Percentiles rank a stretch among this genome's conserved stretches.
Evolutionary conservation across 2,113 vertebrate species (phyloP).

Genomic region (Anolis carolinensis): DNA sequence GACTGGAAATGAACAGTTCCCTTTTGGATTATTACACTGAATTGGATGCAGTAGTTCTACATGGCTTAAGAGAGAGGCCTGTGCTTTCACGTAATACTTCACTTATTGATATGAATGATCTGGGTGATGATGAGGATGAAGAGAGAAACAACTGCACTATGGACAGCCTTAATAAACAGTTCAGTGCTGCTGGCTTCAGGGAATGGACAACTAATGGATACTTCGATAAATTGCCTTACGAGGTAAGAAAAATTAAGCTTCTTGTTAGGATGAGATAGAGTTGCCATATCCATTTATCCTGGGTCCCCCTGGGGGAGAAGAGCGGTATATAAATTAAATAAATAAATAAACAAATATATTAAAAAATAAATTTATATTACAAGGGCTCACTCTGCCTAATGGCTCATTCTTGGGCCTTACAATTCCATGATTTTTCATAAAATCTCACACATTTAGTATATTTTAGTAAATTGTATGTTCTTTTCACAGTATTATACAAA

Average conservation of each 20-base stretch:
- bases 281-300: background rate
- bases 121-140: slow-evolving; percentile 90
- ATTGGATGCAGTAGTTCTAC: slow-evolving; percentile 93
- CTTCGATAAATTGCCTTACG: slow-evolving; percentile 97
- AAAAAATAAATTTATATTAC: too few species aligned
- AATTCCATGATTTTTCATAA: background rate
- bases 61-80: slow-evolving; percentile 90
- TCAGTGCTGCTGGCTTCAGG: slow-evolving; percentile 76
- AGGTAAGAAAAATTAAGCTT: slow-evolving; percentile 80
- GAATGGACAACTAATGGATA: slow-evolving; percentile 87
- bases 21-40: slow-evolving; percentile 97
- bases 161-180: slow-evolving; percentile 80
- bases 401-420: background rate
- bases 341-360: too few species aligned
- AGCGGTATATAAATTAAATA: too few species aligned
- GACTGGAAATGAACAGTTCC: slow-evolving; percentile 95
- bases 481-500: background rate
- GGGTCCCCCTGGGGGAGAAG: too few species aligned
- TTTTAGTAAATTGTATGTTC: background rate
- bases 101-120: slow-evolving; percentile 86
- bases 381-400: background rate
- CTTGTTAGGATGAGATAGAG: background rate
- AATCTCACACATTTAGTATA: background rate
- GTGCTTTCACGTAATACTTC: slow-evolving; percentile 89
- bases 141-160: slow-evolving; percentile 79